Evolutionary conservation across 2,888 invertebrate species (phyloP).

Genomic region (Oxyscelio sp.): DNA sequence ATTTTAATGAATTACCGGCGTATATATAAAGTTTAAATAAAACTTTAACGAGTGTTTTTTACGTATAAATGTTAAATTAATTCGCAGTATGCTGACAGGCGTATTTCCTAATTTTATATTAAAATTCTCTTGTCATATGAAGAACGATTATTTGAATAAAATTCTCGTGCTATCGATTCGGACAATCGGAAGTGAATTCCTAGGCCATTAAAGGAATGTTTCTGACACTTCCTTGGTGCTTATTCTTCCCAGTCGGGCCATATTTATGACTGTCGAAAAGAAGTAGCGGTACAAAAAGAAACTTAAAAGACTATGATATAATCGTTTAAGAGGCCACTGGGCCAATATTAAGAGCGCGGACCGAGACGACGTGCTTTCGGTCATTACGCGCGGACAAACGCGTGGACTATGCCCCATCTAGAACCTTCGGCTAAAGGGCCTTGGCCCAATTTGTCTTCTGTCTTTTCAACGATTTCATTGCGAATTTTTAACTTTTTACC

Average conservation of each 20-base stretch:
- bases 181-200: too few species aligned
- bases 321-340: slow-evolving; percentile 77
- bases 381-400: slow-evolving; percentile 52
- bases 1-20: too few species aligned
- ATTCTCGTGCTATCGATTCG: too few species aligned
- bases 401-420: slow-evolving; percentile 50
- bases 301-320: slow-evolving; percentile 77
- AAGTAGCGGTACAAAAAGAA: slow-evolving; percentile 66
- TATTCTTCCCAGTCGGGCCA: slow-evolving; percentile 21
- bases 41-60: too few species aligned
- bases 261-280: slow-evolving; percentile 12
- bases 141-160: too few species aligned
- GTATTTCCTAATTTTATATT: too few species aligned
- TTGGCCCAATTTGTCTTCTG: slow-evolving; percentile 64
- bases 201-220: neutral
- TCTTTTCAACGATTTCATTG: slow-evolving; percentile 31
- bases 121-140: too few species aligned
- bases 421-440: slow-evolving; percentile 52
- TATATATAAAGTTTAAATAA: too few species aligned
- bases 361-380: slow-evolving; percentile 49
- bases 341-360: slow-evolving; percentile 70
- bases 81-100: too few species aligned
- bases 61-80: too few species aligned
- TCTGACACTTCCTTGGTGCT: slow-evolving; percentile 12
- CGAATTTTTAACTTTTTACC: too few species aligned